Conservation (phyloP, 2,888 invertebrate genomes). For the Hermaeophaga mercurialis region DNA sequence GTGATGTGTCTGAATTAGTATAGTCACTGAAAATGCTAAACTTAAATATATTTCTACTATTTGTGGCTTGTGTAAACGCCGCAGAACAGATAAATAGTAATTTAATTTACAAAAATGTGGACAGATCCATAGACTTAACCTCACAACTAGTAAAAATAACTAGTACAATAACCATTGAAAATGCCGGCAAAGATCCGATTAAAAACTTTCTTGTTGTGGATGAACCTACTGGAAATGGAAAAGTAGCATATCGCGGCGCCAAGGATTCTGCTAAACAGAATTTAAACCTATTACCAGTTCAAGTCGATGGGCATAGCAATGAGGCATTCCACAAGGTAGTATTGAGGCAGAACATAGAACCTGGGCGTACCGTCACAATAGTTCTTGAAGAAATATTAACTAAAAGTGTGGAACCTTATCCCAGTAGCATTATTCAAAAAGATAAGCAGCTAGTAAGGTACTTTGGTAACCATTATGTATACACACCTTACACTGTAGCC, state of each 20-base stretch:
- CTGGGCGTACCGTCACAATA: slow-evolving; percentile 64
- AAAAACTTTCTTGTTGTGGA: slow-evolving; percentile 73
- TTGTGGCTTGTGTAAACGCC: slow-evolving; percentile 32
- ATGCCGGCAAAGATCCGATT: slow-evolving; percentile 74
- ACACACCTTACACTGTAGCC: slow-evolving; percentile 78
- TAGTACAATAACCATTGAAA: slow-evolving; percentile 81
- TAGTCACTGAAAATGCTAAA: slow-evolving; percentile 38
- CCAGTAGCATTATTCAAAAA: slow-evolving; percentile 85
- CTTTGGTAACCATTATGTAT: slow-evolving; percentile 81
- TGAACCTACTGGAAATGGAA: slow-evolving; percentile 66
- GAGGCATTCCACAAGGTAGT: slow-evolving; percentile 51
- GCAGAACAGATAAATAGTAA: slow-evolving; percentile 60
- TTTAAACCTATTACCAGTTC: slow-evolving; percentile 56
- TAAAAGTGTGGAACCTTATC: slow-evolving; percentile 81
- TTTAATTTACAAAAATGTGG: slow-evolving; percentile 77
- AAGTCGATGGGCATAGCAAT: slow-evolving; percentile 59
- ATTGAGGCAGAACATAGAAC: slow-evolving; percentile 65
- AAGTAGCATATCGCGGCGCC: slow-evolving; percentile 77
- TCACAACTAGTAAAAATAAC: slow-evolving; percentile 87
- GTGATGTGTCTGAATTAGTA: slow-evolving; percentile 18
- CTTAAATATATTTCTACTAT: slow-evolving; percentile 34
- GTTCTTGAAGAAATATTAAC: slow-evolving; percentile 76
- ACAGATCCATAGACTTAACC: slow-evolving; percentile 83
- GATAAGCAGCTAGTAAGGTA: slow-evolving; percentile 94
- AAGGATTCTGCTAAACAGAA: slow-evolving; percentile 68